Percentiles rank a stretch among this genome's conserved stretches.
These are phyloP conservation scores for Augochlorella aurata DNA, from an alignment of 2,888 invertebrate genomes.

Conservation along the genomic window DNA sequence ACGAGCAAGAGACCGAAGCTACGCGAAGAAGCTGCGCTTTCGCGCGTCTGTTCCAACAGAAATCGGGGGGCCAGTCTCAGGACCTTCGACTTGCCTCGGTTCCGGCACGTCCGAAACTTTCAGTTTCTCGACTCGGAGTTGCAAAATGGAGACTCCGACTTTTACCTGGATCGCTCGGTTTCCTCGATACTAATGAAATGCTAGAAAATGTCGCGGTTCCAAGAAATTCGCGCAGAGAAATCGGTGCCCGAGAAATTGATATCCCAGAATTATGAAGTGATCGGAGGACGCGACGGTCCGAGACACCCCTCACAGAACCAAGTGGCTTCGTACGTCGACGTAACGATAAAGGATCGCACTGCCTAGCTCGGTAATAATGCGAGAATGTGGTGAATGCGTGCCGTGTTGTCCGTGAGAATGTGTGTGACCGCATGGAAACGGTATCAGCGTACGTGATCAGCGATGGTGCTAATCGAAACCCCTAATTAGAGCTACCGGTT, in stretches of 20 bases:
- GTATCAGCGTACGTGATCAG: slow-evolving; percentile 50
- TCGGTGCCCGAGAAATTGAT: not conserved
- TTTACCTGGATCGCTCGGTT: too few species aligned
- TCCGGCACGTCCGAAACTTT: not conserved
- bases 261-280: not conserved
- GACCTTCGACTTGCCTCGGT: slow-evolving; percentile 19
- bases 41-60: slow-evolving; percentile 27
- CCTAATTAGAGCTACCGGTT: slow-evolving; percentile 49
- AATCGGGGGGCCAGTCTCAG: slow-evolving; percentile 47
- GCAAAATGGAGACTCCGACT: not conserved
- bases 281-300: slow-evolving; percentile 34
- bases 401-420: slow-evolving; percentile 30
- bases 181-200: too few species aligned
- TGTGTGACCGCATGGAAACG: slow-evolving; percentile 37
- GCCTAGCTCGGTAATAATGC: slow-evolving; percentile 53
- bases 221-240: too few species aligned
- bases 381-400: slow-evolving; percentile 48
- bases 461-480: slow-evolving; percentile 66
- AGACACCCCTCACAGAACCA: slow-evolving; percentile 61
- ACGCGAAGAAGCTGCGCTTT: slow-evolving; percentile 31
- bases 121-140: not conserved
- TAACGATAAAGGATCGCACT: slow-evolving; percentile 65
- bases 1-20: slow-evolving; percentile 65
- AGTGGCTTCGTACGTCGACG: slow-evolving; percentile 57
- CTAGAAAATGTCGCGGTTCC: too few species aligned